phyloP scores from a whole-genome alignment of 2,888 invertebrate genomes.

The Cantharis flavilabris region DNA sequence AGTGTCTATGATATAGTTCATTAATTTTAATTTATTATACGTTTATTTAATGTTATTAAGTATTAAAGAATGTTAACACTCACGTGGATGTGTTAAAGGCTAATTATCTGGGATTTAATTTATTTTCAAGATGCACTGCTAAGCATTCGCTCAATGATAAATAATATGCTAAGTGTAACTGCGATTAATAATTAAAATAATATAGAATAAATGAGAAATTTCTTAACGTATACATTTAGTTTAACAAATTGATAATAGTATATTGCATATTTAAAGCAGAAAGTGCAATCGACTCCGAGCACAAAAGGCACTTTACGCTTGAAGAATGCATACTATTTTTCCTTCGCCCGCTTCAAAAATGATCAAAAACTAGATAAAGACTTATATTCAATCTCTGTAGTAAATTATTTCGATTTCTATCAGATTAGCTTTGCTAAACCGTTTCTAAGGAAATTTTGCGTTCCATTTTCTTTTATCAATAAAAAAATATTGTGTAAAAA shows the following conservation, averaged over 20 bases:
- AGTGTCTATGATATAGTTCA: not conserved
- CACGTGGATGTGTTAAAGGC: not conserved
- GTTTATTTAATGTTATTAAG: not conserved
- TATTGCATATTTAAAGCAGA: too few species aligned
- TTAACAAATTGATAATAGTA: not conserved
- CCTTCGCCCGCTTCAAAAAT: too few species aligned
- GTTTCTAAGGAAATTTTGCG: too few species aligned
- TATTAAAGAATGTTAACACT: not conserved
- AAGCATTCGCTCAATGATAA: not conserved
- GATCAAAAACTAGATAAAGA: too few species aligned
- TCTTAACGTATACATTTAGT: not conserved
- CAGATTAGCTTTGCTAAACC: too few species aligned
- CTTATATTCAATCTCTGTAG: too few species aligned
- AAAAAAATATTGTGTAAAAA: too few species aligned
- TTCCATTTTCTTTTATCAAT: too few species aligned
- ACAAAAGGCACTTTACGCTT: too few species aligned
- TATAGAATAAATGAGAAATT: not conserved
- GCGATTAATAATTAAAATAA: not conserved
- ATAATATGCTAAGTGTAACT: not conserved
- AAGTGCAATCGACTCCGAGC: too few species aligned
- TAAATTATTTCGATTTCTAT: too few species aligned
- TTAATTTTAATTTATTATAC: not conserved
- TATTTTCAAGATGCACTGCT: not conserved
- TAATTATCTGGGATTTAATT: not conserved
- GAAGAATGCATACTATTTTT: too few species aligned